Evolutionary conservation across 2,113 vertebrate species (phyloP).

Genomic region (Lucifuga dentata): DNA sequence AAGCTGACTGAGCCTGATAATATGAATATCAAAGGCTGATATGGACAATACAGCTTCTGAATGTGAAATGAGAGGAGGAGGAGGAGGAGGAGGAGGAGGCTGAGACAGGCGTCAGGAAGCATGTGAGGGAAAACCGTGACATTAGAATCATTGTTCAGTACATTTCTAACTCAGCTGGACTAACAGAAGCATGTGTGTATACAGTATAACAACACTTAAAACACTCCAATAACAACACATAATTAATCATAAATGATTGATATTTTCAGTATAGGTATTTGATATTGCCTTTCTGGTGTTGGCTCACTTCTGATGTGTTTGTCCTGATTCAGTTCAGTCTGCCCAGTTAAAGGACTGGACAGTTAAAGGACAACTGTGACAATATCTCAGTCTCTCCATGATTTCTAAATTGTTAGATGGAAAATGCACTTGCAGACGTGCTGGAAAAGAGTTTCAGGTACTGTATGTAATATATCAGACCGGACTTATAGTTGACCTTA

Average conservation of each 20-base stretch:
- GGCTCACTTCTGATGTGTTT: no score
- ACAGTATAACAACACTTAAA: no score
- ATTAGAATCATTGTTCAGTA: constrained; percentile 51
- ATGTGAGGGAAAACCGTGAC: constrained; percentile 41
- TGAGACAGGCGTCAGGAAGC: constrained; percentile 34
- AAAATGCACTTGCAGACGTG: constrained; percentile 81
- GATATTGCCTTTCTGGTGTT: no score
- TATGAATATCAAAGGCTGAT: constrained; percentile 63
- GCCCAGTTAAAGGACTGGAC: no score
- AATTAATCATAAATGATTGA: no score
- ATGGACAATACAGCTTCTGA: constrained; percentile 67
- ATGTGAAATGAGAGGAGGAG: constrained; percentile 53
- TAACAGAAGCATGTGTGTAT: neutral
- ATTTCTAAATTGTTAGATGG: constrained; percentile 92
- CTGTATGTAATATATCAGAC: no score
- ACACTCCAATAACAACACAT: no score
- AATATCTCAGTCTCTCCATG: constrained; percentile 89
- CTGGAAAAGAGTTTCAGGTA: constrained; percentile 87
- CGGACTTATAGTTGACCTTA: no score
- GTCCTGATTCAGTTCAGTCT: no score
- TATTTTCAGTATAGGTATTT: no score
- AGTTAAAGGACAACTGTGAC: constrained; percentile 88
- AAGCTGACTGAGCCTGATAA: constrained; percentile 44
- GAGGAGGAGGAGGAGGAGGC: constrained; percentile 52
- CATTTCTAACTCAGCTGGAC: constrained; percentile 47